Evolutionary conservation across 2,888 invertebrate genomes (phyloP), one percentile per base, ranked within the genome.

Genomic region (Heliconius aoede): DNA sequence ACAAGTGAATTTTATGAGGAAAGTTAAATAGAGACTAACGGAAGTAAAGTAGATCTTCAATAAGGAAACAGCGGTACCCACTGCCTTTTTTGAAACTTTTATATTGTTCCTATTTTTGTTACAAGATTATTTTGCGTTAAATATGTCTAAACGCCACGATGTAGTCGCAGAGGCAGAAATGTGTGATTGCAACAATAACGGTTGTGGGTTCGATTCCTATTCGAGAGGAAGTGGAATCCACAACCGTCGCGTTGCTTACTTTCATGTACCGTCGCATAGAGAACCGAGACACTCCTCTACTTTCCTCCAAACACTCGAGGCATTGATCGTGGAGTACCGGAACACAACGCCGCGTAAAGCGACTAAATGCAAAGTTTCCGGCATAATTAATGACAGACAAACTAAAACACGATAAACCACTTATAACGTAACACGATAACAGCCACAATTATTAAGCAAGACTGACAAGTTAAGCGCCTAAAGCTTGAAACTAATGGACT

Each of bases 381-480:
- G 60, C 26, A 60, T 28, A 62, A 30, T 62, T 30, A 62, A 62
- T 62, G 18, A 30, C 28, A 62, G 28, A 28, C 61, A 21, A 28
- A 28, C 7, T 61, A 67, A 46, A 67, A 40, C 40, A 67, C n/a
- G 26, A 40, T 46, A 67, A 67, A 40, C 40, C 40, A 67, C 67
- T 67, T 26, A 18, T 26, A 24, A 4, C 67, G 26, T 67, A 26
- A 40, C 24, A 67, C 26, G 67, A 67, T 67, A 67, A 67, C 40
- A 40, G 40, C 67, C 26, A 21, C 40, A 67, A 36, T 67, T 36
- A 67, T 67, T 67, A 40, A 40, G 13, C 67, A 26, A 67, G 67
- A 40, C 26, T 67, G 67, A 67, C 67, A 67, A 67, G 67, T 24
- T 67, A 40, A 67, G 67, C 46, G 18, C 67, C 40, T 18, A 46